Base-by-base conservation (phyloP, 37 sponge, comb jelly and placozoan species). In the Cladorhizidae sp. region DNA sequence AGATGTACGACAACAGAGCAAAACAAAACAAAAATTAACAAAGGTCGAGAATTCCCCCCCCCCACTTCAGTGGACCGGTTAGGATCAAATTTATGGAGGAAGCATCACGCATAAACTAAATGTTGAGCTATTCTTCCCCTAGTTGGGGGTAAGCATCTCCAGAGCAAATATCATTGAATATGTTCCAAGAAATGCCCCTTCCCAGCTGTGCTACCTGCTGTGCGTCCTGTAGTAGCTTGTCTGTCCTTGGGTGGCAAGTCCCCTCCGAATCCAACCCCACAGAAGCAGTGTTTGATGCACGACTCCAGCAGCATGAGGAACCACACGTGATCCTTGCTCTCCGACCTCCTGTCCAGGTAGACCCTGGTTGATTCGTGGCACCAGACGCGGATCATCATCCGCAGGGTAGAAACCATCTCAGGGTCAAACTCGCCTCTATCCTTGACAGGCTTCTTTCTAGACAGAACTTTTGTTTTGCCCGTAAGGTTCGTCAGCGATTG, bases 281-380 rank as follows among this genome's bases (percentile, higher is more conserved):
- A 92, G 79, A 88, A 92, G 51, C 86, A 88, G 54, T 88, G 80
- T 57, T 88, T 84, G 28, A 84, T 77, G 33, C 75, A 70, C 26
- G 72, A 38, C 57, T 88, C 89, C 22, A 92, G 72, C 41, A 92
- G 88, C 51, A 76, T 92, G 43, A 40, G 36, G 39, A 92, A 78
- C 93, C 93, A 92, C 42, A 77, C 21, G 39, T 62, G 32, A 37
- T 93, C 94, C 40, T 67, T 77, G 35, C 70, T 74, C 31, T 78
- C 71, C 12, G 56, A 25, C 55, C 71, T 62, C 29, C 87, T 69
- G 71, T 93, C 94, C 26, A 80, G 67, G 68, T 77, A 93, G 59
- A 89, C 92, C 40, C 94, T 41, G 11, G 87, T 84, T 45, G 32
- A 55, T 61, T 93, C 94, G 67, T 93, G 87, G 54, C 91, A 89